Percentiles rank a stretch among this genome's conserved stretches.
Conservation (phyloP, 2,113 vertebrate genomes). For the Notothenia rossii region DNA sequence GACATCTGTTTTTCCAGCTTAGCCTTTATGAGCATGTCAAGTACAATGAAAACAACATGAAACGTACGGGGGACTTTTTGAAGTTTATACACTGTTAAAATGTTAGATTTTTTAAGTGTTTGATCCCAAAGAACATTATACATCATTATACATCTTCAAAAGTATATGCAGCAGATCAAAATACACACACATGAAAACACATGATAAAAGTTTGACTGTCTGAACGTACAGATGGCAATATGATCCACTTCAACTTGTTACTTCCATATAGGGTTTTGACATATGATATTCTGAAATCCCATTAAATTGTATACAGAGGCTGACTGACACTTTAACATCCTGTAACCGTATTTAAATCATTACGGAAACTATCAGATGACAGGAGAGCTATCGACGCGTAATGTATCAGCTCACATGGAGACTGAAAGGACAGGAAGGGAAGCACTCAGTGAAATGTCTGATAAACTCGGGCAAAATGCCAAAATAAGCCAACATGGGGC, state of each 20-base stretch:
- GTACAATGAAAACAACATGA: background rate
- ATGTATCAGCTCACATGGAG: background rate
- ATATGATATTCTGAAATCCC: constrained; percentile 1
- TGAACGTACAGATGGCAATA: background rate
- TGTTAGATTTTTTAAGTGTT: too few relatives aligned
- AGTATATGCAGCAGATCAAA: too few relatives aligned
- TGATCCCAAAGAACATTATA: too few relatives aligned
- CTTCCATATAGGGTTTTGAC: constrained; percentile 11
- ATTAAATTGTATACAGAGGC: constrained; percentile 5
- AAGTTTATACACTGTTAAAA: too few relatives aligned
- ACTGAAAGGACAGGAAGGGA: background rate
- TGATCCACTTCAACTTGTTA: background rate
- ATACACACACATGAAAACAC: background rate
- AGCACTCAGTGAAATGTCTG: too few relatives aligned
- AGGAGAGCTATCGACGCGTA: background rate
- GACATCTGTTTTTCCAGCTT: background rate
- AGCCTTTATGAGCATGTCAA: too few relatives aligned
- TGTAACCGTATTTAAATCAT: background rate
- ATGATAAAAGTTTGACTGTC: too few relatives aligned
- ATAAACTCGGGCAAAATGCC: too few relatives aligned
- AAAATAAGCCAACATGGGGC: background rate
- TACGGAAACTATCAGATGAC: constrained; percentile 2
- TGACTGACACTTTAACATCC: constrained; percentile 6
- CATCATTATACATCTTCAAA: too few relatives aligned
- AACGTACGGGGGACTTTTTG: background rate